phyloP scores from a whole-genome alignment of 1,140 invertebrate species.

The Proctacanthus coquilletti region DNA sequence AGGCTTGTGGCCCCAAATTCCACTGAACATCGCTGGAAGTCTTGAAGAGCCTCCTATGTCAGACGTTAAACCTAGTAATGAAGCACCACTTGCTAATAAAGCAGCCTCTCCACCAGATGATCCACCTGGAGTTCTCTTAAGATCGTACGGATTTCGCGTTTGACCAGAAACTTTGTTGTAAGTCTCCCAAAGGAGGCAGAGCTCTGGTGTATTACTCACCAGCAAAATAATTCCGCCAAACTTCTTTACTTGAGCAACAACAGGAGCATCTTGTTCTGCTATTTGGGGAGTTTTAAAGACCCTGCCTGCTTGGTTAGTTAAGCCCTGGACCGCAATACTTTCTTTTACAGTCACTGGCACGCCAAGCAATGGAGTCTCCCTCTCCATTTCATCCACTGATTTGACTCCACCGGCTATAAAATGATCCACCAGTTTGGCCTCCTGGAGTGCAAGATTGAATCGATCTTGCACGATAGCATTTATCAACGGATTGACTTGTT shows the following conservation, averaged over 20 bases:
- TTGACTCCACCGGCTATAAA: slow-evolving; percentile 28
- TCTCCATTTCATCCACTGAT: slow-evolving; percentile 32
- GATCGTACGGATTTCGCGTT: slow-evolving; percentile 81
- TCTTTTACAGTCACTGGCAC: slow-evolving; percentile 54
- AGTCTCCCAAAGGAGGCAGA: slow-evolving; percentile 83
- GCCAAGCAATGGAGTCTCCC: slow-evolving; percentile 43
- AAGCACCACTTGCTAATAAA: slow-evolving; percentile 52
- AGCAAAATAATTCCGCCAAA: slow-evolving; percentile 76
- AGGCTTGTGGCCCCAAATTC: slow-evolving; percentile 72
- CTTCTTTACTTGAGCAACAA: slow-evolving; percentile 45
- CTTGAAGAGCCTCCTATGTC: slow-evolving; percentile 75
- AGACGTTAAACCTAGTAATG: slow-evolving; percentile 63
- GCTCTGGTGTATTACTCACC: slow-evolving; percentile 83
- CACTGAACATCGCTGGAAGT: slow-evolving; percentile 72
- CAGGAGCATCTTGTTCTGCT: slow-evolving; percentile 53
- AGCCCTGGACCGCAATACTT: slow-evolving; percentile 44
- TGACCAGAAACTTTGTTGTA: slow-evolving; percentile 74
- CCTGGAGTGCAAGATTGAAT: slow-evolving; percentile 43
- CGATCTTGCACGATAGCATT: slow-evolving; percentile 53
- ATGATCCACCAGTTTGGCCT: slow-evolving; percentile 36
- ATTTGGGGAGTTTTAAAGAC: slow-evolving; percentile 34
- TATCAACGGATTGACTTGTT: slow-evolving; percentile 47
- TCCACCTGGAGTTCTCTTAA: slow-evolving; percentile 53
- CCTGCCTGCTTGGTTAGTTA: slow-evolving; percentile 39
- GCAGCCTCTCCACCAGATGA: slow-evolving; percentile 64